Evolutionary conservation across 2,888 invertebrate genomes (phyloP), one percentile per base, ranked within the genome.

Genomic region (Boloria euphrosyne): DNA sequence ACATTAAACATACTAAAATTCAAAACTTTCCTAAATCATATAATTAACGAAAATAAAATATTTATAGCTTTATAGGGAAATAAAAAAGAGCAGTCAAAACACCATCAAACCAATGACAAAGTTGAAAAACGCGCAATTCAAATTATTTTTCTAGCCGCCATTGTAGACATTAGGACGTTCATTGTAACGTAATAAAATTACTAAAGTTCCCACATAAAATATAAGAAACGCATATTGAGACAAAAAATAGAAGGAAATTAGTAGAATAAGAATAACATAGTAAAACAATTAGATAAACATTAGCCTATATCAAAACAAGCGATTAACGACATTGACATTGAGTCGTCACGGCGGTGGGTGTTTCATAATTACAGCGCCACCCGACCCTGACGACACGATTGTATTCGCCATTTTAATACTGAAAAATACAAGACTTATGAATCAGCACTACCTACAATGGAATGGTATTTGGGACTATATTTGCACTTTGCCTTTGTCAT

Each of bases 351-450:
- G 75, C 75, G 68, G 75, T 80, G 75, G 78, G 78, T 75, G 81
- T 80, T 80, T 78, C 80, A 80, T 87, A 86, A 88, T 86, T 84
- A 82, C 80, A 78, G 76, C 81, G 83, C 81, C 82, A 78, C 76
- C 81, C 75, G 75, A 72, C 75, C 80, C 70, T 76, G 77, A 76
- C 79, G 77, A 77, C 78, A 76, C 63, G 55, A 64, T 58, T 17
- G 51, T 46, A 58, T 49, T 22, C 46, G 27, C 51, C 52, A 51
- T 51, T 51, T 64, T 51, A 54, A 52, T 57, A 58, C 46, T 47
- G 31, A 51, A 51, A 58, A 64, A 31, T 44, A 14, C 3, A 31
- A 55, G 55, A 43, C 43, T 54, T 51, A 16, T 14, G 2, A 46
- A 27, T 52, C 50, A 46, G 17, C 31, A 38, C 10, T 38, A 10